Base-by-base conservation (phyloP, 2,888 invertebrate genomes). In the Scaptomyza flava region DNA sequence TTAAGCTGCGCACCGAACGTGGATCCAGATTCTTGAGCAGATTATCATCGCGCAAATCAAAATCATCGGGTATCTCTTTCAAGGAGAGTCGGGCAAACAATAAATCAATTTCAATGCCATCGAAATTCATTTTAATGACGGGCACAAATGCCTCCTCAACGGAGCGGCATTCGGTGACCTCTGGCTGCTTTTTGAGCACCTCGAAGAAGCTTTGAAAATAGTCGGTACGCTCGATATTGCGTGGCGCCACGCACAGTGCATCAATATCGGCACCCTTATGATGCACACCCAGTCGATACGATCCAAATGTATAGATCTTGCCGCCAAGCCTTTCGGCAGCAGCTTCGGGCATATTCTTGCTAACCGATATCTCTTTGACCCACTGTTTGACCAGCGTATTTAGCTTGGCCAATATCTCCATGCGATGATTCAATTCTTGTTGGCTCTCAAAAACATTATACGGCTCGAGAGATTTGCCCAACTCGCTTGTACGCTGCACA, bases 131-230 rank as follows among this genome's bases (percentile, higher is more conserved):
- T 93, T 99, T 99, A 77, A 99, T 98, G 8, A 99, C 98, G 3
- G 99, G 99, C 77, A 99, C 99, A 93, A 96, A 99, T 0, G 99
- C 99, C 91, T 99, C 99, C 92, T 99, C 99, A 0, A 99, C 98
- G 2, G 98, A 95, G 89, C 96, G 93, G 68, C 97, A 93, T 89
- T 97, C 96, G 58, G 96, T 95, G 43, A 96, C 96, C 94, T 98
- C 97, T 0, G 95, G 93, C 89, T 98, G 97, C 86, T 95, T 93
- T 90, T 96, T 97, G 17, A 99, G 93, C 77, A 98, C 93, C 36
- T 99, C 98, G 90, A 96, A 96, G 93, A 99, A 99, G 0, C 98
- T 95, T n/a, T 95, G 93, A 92, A 99, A 99, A 93, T 99, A 99
- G 92, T 99, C 99, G 1, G 94, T 93, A 57, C 99, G 94, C 88